Conservation (phyloP, 1,140 invertebrate genomes). For the Helicoverpa armigera region DNA sequence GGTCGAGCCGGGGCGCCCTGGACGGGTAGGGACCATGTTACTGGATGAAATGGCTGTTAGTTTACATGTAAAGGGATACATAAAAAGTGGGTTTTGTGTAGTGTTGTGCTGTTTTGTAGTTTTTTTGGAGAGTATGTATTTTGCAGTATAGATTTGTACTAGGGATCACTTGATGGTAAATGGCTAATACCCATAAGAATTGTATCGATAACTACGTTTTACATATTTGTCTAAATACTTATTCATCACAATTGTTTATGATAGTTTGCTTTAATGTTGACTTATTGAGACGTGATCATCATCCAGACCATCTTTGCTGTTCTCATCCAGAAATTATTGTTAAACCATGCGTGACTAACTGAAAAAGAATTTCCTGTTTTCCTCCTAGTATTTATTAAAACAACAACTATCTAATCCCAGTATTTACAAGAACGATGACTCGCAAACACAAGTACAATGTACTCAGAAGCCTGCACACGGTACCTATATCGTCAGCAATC, state of each 20-base stretch:
- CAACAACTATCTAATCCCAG: background rate
- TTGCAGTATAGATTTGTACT: background rate
- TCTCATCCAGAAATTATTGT: no score
- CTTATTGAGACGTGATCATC: no score
- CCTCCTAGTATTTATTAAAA: background rate
- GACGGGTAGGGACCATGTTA: constrained; percentile 61
- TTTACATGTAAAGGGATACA: background rate
- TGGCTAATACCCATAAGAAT: background rate
- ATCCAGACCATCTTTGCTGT: no score
- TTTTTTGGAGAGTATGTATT: background rate
- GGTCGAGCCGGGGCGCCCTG: constrained; percentile 88
- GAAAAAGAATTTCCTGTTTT: constrained; percentile 3
- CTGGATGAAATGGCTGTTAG: constrained; percentile 43
- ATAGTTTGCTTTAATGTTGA: no score
- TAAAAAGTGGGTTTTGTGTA: background rate
- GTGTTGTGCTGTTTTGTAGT: background rate
- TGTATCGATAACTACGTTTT: background rate
- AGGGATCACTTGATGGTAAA: constrained; percentile 2
- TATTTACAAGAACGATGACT: constrained; percentile 6
- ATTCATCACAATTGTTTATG: background rate
- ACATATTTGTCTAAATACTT: background rate
- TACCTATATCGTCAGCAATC: background rate
- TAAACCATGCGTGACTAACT: background rate
- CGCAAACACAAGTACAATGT: background rate
- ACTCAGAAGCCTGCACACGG: constrained; percentile 2